A percentile compares a stretch with the other conserved stretches of the same genome.
Evolutionary conservation across 53 echinoderm and acorn worm genomes (phyloP).

Genomic region (Apostichopus leukothele): DNA sequence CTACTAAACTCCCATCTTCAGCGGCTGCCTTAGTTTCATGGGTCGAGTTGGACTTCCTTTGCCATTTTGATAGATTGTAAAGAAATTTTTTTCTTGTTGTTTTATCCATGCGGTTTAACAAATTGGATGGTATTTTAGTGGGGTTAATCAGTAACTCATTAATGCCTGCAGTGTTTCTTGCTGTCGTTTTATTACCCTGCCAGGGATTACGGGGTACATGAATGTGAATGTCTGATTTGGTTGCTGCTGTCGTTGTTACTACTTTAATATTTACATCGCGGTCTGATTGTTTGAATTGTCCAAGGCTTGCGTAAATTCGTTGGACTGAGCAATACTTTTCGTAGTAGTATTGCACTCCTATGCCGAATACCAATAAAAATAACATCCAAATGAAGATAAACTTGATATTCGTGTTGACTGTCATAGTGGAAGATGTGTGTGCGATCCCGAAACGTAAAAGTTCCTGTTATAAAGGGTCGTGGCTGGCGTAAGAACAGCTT

Average conservation of each 20-base stretch:
- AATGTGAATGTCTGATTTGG: background rate
- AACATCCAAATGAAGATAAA: background rate
- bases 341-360: background rate
- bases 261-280: background rate
- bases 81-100: background rate
- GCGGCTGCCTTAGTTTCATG: background rate
- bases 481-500: no score
- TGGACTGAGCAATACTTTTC: background rate
- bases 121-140: background rate
- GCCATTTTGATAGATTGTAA: background rate
- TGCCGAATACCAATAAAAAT: background rate
- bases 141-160: background rate
- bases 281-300: background rate
- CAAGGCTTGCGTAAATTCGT: background rate
- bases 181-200: background rate
- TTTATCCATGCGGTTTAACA: conserved; percentile 13
- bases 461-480: no score
- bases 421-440: background rate
- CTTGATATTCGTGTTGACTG: background rate
- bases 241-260: background rate
- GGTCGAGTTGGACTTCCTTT: background rate
- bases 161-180: background rate
- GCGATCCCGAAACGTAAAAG: no score
- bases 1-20: background rate
- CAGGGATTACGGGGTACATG: background rate